A percentile compares a stretch with the other conserved stretches of the same genome.
Conservation (phyloP, 2,888 invertebrate genomes). For the Tetragnatha montana region DNA sequence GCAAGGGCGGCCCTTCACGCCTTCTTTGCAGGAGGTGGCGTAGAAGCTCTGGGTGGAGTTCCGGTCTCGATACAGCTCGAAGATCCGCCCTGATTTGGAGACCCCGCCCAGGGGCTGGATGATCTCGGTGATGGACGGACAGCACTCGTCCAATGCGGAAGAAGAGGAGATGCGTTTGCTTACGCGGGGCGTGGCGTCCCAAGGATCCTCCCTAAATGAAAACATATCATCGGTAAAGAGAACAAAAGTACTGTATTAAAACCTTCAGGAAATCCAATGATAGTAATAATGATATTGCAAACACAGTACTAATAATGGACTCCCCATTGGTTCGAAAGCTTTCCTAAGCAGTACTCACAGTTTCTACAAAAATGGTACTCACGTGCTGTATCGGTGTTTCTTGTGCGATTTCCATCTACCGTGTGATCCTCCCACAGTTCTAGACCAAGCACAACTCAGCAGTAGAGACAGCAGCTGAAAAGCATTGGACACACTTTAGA, state of each 20-base stretch:
- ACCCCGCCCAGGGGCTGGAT: constrained; percentile 86
- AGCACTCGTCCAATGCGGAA: constrained; percentile 81
- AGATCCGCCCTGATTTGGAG: constrained; percentile 80
- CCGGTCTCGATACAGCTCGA: constrained; percentile 85
- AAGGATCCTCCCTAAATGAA: constrained; percentile 50
- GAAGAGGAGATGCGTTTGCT: constrained; percentile 37
- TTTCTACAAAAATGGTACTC: constrained; percentile 11
- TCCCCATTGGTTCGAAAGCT: too few relatives aligned
- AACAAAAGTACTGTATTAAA: neutral
- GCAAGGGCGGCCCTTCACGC: constrained; percentile 85
- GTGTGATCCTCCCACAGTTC: constrained; percentile 33
- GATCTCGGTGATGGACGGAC: constrained; percentile 86
- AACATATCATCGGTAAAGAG: too few relatives aligned
- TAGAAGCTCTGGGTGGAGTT: constrained; percentile 80
- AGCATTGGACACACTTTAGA: neutral
- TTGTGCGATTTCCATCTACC: constrained; percentile 50
- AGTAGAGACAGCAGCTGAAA: constrained; percentile 55
- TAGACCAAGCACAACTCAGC: constrained; percentile 53
- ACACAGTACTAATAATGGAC: too few relatives aligned
- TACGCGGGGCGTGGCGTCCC: constrained; percentile 38
- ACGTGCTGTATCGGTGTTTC: constrained; percentile 57
- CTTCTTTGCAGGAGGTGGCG: constrained; percentile 86
- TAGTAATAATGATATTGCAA: too few relatives aligned
- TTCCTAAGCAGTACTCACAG: too few relatives aligned
- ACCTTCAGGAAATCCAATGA: too few relatives aligned